Evolutionary conservation across 64 coral and sea anemone species (phyloP), one percentile per base, ranked within the genome.

Genomic region (Hydrozoanthus tunicans): DNA sequence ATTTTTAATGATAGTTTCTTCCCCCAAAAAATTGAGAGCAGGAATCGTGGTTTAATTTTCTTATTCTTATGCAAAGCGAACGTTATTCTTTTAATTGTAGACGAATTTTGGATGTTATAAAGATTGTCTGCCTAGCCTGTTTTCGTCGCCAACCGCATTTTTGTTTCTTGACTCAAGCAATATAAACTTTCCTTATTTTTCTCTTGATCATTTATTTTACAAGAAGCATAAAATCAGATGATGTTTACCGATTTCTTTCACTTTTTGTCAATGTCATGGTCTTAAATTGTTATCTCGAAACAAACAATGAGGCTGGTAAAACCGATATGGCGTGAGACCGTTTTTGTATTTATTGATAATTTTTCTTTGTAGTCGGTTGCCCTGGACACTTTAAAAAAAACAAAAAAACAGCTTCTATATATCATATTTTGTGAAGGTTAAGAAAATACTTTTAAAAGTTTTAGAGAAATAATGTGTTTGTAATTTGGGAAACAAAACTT

Each of bases 281-380:
- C 58, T 75, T 59, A 6, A 51, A 11, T 74, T 59, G 84, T 61
- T 70, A 73, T 88, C 17, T 88, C 23, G 13, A 84, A 74, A 88
- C 55, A 88, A 64, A 81, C 51, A 65, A 52, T 65, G 12, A 7
- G 80, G 26, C 59, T 82, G 26, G 80, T n/a, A 82, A 64, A 65
- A 5, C 10, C 27, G 11, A 59, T 17, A 4, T 10, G n/a, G 65
- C 20, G 11, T 51, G 57, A 64, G 32, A 43, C 32, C 32, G 32
- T 43, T 81, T 81, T 81, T 76, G 58, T 81, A 7, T 81, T 55
- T 81, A 62, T 81, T n/a, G 25, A 54, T 72, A 9, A 71, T 73
- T 74, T 88, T 88, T 55, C 64, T 86, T 57, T 7, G 20, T 52
- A 70, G 57, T 69, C 24, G 68, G 84, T 88, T 88, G 68, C 32